Evolutionary conservation across 2,113 vertebrate species (phyloP).

Genomic region (Redunca redunca): DNA sequence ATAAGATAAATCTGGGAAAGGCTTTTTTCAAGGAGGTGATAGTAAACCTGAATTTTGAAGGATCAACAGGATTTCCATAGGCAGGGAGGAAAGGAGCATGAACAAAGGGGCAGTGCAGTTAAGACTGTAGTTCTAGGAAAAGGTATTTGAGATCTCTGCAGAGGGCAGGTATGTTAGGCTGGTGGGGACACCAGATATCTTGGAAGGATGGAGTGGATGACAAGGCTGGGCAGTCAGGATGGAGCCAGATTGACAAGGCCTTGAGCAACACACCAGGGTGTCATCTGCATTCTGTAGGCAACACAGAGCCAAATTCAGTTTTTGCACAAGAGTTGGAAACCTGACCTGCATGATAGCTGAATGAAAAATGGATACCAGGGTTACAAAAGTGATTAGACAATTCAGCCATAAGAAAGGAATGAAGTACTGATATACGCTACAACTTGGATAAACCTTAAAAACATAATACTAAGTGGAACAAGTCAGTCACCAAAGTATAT

Average conservation of each 20-base stretch:
- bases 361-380: neutral
- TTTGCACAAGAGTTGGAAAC: neutral
- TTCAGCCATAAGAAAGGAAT: neutral
- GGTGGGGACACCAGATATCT: neutral
- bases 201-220: neutral
- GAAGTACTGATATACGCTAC: rapidly evolving
- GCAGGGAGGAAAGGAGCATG: neutral
- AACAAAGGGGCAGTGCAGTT: neutral
- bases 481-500: neutral
- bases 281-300: neutral
- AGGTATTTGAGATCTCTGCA: neutral
- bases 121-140: neutral
- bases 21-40: neutral
- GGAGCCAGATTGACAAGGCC: neutral
- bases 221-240: neutral
- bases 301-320: neutral
- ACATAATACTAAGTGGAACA: neutral
- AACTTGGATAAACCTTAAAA: neutral
- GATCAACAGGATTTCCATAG: neutral
- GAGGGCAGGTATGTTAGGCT: neutral
- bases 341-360: neutral
- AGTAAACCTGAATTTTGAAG: neutral
- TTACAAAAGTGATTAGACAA: neutral
- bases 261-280: neutral
- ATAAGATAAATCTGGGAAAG: neutral